Conservation (phyloP, 2,888 invertebrate species). For the Serripes groenlandicus region DNA sequence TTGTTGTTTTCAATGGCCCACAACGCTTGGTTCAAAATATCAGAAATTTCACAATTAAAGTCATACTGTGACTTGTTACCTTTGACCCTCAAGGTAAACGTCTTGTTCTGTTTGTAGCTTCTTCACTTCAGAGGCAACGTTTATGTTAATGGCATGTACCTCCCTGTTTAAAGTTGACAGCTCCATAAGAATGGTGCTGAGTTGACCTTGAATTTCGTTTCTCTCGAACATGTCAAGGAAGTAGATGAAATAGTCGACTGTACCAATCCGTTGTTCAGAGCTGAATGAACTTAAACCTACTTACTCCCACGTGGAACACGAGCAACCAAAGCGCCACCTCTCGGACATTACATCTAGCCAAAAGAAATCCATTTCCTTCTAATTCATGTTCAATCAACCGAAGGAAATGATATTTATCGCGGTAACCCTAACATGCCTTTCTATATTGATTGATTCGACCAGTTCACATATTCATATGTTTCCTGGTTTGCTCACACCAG, state of each 20-base stretch:
- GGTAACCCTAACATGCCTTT: no score
- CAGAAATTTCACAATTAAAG: not conserved
- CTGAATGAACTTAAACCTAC: no score
- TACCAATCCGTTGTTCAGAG: conserved; percentile 13
- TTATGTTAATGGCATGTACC: conserved; percentile 6
- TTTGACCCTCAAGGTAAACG: no score
- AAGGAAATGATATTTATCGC: conserved; percentile 20
- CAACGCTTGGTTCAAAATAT: conserved; percentile 4
- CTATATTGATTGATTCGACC: no score
- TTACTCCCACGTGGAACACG: no score
- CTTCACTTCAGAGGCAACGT: conserved; percentile 5
- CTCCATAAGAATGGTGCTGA: conserved; percentile 7
- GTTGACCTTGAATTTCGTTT: not conserved
- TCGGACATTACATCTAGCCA: no score
- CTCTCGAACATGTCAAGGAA: not conserved
- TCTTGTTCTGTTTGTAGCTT: not conserved
- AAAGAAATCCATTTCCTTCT: conserved; percentile 23
- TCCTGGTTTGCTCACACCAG: no score
- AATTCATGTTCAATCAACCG: conserved; percentile 19
- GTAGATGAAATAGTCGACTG: no score
- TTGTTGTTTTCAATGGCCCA: conserved; percentile 8
- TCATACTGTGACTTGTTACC: not conserved
- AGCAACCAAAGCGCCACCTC: no score
- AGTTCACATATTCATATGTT: no score
- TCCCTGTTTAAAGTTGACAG: no score